A percentile compares a stretch with the other conserved stretches of the same genome.
phyloP scores from a whole-genome alignment of 2,113 vertebrate genomes.

The Myotis davidii region DNA sequence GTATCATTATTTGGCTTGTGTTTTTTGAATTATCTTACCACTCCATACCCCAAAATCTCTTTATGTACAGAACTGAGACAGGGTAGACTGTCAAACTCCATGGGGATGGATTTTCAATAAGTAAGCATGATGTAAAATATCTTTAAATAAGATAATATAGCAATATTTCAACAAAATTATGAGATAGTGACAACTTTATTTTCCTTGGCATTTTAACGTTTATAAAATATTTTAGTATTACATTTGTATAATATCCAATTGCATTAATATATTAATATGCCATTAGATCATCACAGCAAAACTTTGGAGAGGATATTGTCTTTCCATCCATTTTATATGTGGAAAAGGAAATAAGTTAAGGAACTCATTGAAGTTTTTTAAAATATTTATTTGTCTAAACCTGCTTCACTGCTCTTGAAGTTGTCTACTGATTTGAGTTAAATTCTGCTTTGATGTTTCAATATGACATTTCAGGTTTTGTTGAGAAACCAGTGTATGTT shows the following conservation, averaged over 20 bases:
- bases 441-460: background rate
- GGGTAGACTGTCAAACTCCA: background rate
- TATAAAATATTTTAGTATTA: background rate
- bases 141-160: background rate
- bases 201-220: slow-evolving; percentile 1
- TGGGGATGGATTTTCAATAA: background rate
- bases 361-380: background rate
- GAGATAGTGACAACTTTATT: background rate
- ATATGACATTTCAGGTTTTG: background rate
- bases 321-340: background rate
- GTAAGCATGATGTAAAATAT: background rate
- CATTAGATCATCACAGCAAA: background rate
- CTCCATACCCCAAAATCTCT: background rate
- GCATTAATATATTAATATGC: background rate
- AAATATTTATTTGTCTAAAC: background rate
- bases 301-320: background rate
- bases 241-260: background rate
- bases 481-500: background rate
- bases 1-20: background rate
- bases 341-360: background rate
- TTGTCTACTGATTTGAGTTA: background rate
- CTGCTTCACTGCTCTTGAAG: background rate
- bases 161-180: background rate
- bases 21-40: background rate
- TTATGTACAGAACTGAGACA: background rate